Conservation (phyloP, 92 coral and sea anemone species). For the Pocillopora meandrina region DNA sequence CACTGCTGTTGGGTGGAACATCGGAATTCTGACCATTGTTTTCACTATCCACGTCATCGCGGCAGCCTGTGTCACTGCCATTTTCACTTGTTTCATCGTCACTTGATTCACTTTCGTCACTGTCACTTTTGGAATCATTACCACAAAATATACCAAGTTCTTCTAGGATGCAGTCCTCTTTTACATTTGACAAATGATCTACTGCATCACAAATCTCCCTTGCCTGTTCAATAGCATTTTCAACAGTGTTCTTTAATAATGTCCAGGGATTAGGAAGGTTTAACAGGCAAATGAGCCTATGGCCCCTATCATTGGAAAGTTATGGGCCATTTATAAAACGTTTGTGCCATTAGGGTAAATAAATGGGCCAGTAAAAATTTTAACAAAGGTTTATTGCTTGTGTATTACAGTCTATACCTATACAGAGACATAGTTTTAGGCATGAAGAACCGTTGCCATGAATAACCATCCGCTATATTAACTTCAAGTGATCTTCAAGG, state of each 20-base stretch:
- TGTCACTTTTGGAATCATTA: constrained; percentile 46
- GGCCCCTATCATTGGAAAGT: too few relatives aligned
- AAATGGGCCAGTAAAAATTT: too few relatives aligned
- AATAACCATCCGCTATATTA: too few relatives aligned
- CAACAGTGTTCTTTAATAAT: constrained; percentile 34
- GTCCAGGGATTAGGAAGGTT: too few relatives aligned
- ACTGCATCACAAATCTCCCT: constrained; percentile 54
- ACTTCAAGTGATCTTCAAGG: too few relatives aligned
- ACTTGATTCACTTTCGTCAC: constrained; percentile 46
- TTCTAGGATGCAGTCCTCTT: constrained; percentile 51
- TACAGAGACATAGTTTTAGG: too few relatives aligned
- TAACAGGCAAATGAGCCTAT: too few relatives aligned
- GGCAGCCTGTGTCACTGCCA: neutral
- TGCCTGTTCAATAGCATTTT: constrained; percentile 49
- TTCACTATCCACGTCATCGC: constrained; percentile 50
- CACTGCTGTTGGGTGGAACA: constrained; percentile 20
- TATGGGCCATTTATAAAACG: too few relatives aligned
- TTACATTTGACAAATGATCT: constrained; percentile 43
- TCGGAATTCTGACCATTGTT: constrained; percentile 41
- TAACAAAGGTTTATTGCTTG: too few relatives aligned
- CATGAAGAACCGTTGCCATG: too few relatives aligned
- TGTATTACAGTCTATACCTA: too few relatives aligned
- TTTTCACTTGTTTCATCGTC: constrained; percentile 45
- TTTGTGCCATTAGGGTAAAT: too few relatives aligned
- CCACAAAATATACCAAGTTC: constrained; percentile 48